Evolutionary conservation across 2,797 vertebrate species (phyloP).

Genomic region (Galago senegalensis): DNA sequence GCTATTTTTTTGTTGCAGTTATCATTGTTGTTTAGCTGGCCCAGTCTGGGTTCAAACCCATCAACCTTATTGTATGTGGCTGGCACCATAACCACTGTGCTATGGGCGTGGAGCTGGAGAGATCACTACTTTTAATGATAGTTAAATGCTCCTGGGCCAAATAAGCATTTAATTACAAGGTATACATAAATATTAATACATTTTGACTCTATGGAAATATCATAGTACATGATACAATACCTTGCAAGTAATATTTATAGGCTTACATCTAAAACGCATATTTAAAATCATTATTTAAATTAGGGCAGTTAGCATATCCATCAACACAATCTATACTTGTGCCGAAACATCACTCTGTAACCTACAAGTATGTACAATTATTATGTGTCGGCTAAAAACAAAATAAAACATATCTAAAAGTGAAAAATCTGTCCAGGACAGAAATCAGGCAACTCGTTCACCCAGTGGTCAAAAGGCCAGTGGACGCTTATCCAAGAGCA

Average conservation of each 20-base stretch:
- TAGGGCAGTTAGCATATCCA: neutral
- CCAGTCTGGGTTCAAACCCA: too few species aligned
- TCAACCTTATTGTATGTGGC: too few species aligned
- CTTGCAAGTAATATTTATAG: neutral
- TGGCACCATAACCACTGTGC: too few species aligned
- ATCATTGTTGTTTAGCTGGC: too few species aligned
- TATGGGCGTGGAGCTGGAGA: neutral
- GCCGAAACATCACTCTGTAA: neutral
- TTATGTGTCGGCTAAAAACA: neutral
- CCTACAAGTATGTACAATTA: neutral
- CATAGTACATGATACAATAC: neutral
- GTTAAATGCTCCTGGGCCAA: neutral
- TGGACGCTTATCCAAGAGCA: neutral
- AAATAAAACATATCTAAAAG: neutral
- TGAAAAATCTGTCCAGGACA: neutral
- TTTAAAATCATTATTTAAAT: neutral
- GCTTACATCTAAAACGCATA: neutral
- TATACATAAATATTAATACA: neutral
- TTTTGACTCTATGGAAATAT: neutral
- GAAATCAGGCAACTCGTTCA: neutral
- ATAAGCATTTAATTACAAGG: neutral
- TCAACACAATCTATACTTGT: neutral
- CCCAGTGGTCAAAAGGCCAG: neutral
- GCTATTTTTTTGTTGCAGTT: too few species aligned
- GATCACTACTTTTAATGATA: neutral